Percentiles rank a stretch among this genome's conserved stretches.
Evolutionary conservation across 1,140 invertebrate species (phyloP).

Genomic region (Thereuonema tuberculata): DNA sequence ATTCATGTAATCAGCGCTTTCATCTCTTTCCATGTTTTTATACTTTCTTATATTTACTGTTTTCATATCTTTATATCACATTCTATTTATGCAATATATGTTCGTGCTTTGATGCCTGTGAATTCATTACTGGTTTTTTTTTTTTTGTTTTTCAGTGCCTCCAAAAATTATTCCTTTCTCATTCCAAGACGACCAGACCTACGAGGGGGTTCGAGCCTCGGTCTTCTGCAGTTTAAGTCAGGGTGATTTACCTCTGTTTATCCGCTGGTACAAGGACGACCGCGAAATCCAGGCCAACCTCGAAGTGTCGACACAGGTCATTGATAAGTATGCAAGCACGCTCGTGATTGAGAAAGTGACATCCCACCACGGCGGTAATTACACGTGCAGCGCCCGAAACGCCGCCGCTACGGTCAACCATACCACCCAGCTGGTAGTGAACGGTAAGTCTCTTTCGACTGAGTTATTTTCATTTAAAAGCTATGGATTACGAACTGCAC

Average conservation of each 20-base stretch:
- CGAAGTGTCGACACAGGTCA: slow-evolving; percentile 41
- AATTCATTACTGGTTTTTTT: no score
- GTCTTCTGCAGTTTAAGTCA: slow-evolving; percentile 16
- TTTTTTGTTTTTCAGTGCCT: slow-evolving; percentile 39
- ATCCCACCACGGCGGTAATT: slow-evolving; percentile 30
- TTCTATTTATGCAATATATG: no score
- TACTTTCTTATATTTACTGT: no score
- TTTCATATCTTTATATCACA: no score
- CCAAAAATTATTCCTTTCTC: slow-evolving; percentile 44
- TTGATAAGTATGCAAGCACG: slow-evolving; percentile 47
- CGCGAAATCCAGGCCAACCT: neutral
- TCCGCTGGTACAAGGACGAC: slow-evolving; percentile 54
- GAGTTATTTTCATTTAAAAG: no score
- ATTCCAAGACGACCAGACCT: slow-evolving; percentile 39
- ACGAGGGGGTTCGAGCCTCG: slow-evolving; percentile 8
- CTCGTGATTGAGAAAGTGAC: slow-evolving; percentile 40
- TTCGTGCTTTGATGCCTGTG: no score
- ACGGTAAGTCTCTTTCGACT: slow-evolving; percentile 56
- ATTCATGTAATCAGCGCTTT: no score
- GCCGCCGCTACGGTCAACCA: slow-evolving; percentile 47
- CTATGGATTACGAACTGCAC: no score
- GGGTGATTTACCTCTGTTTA: slow-evolving; percentile 50
- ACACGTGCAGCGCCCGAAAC: slow-evolving; percentile 35
- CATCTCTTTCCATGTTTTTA: no score
- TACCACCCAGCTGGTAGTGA: slow-evolving; percentile 61